Evolutionary conservation across 2,888 invertebrate genomes (phyloP), one percentile per base, ranked within the genome.

Genomic region (Lochmaea crataegi): DNA sequence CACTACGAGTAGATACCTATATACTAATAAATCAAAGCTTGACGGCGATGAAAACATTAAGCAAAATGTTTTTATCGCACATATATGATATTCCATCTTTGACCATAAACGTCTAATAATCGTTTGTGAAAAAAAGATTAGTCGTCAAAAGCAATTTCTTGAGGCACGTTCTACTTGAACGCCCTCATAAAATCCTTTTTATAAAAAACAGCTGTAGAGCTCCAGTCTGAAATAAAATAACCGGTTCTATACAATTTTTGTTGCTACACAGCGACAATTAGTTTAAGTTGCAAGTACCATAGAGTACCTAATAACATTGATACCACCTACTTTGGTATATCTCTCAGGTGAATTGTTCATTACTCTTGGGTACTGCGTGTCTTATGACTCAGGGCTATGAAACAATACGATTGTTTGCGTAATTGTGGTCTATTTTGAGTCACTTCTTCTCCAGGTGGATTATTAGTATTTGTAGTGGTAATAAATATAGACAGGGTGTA

Each of bases 311-410:
- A 69, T 69, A 69, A 69, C 51, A 69, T 41, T 41, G 69, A 63
- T 69, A 69, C 69, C 69, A 69, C 69, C 69, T 69, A 69, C 58
- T 63, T 63, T 18, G 69, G 42, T 51, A 56, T 63, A 63, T 69
- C 38, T 69, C 63, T 53, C 69, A 53, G 67, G 58, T 58, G 67
- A 67, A 67, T 57, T 67, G 58, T 53, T 58, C 56, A 66, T 66
- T 66, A 56, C 66, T 32, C 41, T 67, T 45, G 38, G n/a, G 16
- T 42, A 61, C 61, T 58, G 14, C 65, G 22, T 45, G 67, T 45
- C 45, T 67, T 67, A 67, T 67, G 67, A 67, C 58, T 67, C 67
- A 67, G 11, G 58, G 26, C 26, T 42, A 18, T 58, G 42, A 67
- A 66, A 57, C 67, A 67, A 67, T 67, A 26, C 22, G 22, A 67